A percentile compares a stretch with the other conserved stretches of the same genome.
phyloP scores from a whole-genome alignment of 1,140 invertebrate species.

The Microplitis demolitor region DNA sequence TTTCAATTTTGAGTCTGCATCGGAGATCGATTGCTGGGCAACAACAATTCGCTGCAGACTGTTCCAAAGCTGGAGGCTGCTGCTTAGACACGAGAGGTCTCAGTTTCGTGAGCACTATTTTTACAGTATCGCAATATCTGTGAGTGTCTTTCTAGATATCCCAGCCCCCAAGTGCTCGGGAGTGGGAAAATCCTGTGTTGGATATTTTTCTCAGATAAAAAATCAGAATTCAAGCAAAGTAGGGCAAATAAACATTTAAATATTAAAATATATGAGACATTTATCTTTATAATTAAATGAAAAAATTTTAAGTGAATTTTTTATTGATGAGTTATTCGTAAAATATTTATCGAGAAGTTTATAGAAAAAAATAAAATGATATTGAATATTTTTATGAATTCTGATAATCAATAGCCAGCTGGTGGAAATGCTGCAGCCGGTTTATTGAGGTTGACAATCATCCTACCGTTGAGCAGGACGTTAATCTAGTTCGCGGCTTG shows the following conservation, averaged over 20 bases:
- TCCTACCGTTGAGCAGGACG: constrained; percentile 52
- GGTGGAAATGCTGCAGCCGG: too few species aligned
- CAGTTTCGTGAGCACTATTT: constrained; percentile 10
- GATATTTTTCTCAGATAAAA: constrained; percentile 1
- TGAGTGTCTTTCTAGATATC: constrained; percentile 22
- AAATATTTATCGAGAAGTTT: too few species aligned
- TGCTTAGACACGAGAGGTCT: background rate
- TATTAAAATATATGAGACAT: too few species aligned
- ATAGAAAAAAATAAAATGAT: too few species aligned
- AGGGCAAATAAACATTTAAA: background rate
- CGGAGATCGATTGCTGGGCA: constrained; percentile 13
- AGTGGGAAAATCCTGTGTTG: background rate
- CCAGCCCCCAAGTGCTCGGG: background rate
- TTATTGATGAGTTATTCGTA: too few species aligned
- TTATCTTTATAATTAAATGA: too few species aligned
- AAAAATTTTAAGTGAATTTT: too few species aligned
- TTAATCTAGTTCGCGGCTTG: constrained; percentile 54
- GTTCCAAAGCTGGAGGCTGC: background rate
- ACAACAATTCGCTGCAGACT: constrained; percentile 20
- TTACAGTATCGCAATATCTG: constrained; percentile 23
- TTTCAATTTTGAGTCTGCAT: constrained; percentile 18
- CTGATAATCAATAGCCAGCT: too few species aligned
- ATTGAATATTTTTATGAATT: too few species aligned
- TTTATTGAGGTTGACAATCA: constrained; percentile 38
- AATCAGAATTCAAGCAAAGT: background rate